Base-by-base conservation (phyloP, 2,113 vertebrate species). In the Emydura subglobosa region DNA sequence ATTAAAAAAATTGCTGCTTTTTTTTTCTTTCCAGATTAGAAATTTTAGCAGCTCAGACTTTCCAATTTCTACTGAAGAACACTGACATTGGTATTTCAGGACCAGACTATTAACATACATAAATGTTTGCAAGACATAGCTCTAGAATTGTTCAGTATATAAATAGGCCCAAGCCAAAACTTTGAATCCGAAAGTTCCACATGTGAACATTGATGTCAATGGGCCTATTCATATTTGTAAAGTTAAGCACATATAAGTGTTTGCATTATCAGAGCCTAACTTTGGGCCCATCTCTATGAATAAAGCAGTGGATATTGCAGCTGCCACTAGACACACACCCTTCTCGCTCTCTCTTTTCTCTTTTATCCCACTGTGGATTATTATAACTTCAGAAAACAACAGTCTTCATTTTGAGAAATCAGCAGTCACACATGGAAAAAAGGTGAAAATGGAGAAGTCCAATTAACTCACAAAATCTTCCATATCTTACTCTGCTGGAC, bases 391-490 rank as follows among this genome's bases (percentile, higher is more conserved):
- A 57, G 81, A 42, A 74, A 61, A n/a, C 31, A 88, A 25, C 72
- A 74, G 53, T 57, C 31, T 59, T 16, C 29, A 84, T 42, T 44
- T 84, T 90, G 34, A 76, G 83, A 83, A 90, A 83, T 90, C 16
- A 84, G 49, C 72, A 83, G 54, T 11, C 42, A 57, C 25, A 53
- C 39, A 57, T 55, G 68, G 54, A 42, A 61, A 78, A 89, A 78
- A 61, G 82, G 72, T 14, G 21, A 92, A 82, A 47, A 79, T 54
- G 3, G 6, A 65, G 3, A 44, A 57, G 92, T 91, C 88, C 85
- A 93, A 78, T 95, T 96, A 95, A 90, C 39, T 92, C 72, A 90
- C 34, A 87, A 93, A 96, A 92, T 83, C 86, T 85, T 53, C 68
- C 11, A 84, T 57, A 29, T 92, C 49, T 94, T 90, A 83, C 87